Evolutionary conservation across 23 tunicate species (phyloP), one percentile per base, ranked within the genome.

Genomic region (Phallusia fumigata): DNA sequence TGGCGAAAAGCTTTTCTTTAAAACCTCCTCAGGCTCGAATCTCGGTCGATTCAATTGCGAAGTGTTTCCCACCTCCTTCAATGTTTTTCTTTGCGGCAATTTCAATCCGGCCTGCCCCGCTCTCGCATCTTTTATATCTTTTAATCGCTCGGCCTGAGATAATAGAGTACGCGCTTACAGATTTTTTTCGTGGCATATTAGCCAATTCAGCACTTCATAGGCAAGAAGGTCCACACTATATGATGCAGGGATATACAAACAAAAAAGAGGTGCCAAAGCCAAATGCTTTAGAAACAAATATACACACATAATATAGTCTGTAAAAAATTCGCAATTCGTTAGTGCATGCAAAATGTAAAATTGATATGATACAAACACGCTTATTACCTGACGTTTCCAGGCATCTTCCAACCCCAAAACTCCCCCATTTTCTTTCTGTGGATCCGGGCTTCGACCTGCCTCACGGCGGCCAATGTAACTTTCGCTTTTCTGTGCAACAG

Each of bases 131-230:
- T 49, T 74, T 16, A 77, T 53, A 0, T 24, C 30, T 53, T 83
- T 83, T 77, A 83, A 74, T 18, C 86, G 86, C 13, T 83, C 50
- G 75, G 86, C 86, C 86, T 83, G 49, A 73, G 10, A 40, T 40
- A 10, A 40, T 3, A 40, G 10, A 3, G 47, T 3, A 40, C 5
- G 47, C 47, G 47, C 5, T 3, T 40, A 5, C 10, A n/a, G n/a
- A n/a, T 10, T 40, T 40, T 40, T 3, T 40, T 40, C 47, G 47
- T 40, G 47, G 47, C 10, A 40, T 40, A 10, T 40, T 40, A 40
- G 8, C 47, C 47, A 5, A 40, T 40, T 40, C 47, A 40, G 8
- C n/a, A n/a, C n/a, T n/a, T n/a, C n/a, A n/a, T n/a, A n/a, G n/a
- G 47, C 10, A 40, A 40, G 47, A 40, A 40, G 47, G n/a, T n/a